These are phyloP conservation scores for Sebastes diaconus DNA, from an alignment of 2,797 vertebrate genomes.

Conservation along the genomic window DNA sequence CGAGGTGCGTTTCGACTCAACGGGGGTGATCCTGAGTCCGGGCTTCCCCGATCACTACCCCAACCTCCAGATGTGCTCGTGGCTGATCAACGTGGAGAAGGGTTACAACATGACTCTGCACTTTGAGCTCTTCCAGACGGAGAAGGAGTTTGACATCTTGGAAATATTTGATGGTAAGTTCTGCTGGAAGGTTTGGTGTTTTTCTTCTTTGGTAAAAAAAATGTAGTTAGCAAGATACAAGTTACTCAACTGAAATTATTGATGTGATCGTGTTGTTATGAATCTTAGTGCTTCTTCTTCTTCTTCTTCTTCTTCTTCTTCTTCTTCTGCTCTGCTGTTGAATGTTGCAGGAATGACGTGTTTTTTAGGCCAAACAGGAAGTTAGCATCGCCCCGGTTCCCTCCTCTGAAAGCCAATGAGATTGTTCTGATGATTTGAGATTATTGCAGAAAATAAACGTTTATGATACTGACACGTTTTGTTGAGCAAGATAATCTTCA, in stretches of 20 bases:
- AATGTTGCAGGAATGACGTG: too few relatives aligned
- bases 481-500: too few relatives aligned
- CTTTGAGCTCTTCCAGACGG: slow-evolving; percentile 96
- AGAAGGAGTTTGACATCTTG: slow-evolving; percentile 98
- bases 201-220: background rate
- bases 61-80: slow-evolving; percentile 97
- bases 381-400: too few relatives aligned
- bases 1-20: slow-evolving; percentile 96
- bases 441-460: too few relatives aligned
- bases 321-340: too few relatives aligned
- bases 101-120: slow-evolving; percentile 97
- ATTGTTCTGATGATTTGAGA: too few relatives aligned
- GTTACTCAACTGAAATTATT: background rate
- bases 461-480: too few relatives aligned
- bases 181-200: background rate
- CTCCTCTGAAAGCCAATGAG: too few relatives aligned
- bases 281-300: background rate
- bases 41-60: slow-evolving; percentile 96
- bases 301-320: too few relatives aligned
- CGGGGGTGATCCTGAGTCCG: slow-evolving; percentile 95
- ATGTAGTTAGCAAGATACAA: background rate
- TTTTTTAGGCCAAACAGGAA: too few relatives aligned
- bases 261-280: background rate
- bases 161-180: slow-evolving; percentile 96
- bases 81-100: slow-evolving; percentile 97